phyloP scores from a whole-genome alignment of 1,140 invertebrate species.

The Monochamus saltuarius region DNA sequence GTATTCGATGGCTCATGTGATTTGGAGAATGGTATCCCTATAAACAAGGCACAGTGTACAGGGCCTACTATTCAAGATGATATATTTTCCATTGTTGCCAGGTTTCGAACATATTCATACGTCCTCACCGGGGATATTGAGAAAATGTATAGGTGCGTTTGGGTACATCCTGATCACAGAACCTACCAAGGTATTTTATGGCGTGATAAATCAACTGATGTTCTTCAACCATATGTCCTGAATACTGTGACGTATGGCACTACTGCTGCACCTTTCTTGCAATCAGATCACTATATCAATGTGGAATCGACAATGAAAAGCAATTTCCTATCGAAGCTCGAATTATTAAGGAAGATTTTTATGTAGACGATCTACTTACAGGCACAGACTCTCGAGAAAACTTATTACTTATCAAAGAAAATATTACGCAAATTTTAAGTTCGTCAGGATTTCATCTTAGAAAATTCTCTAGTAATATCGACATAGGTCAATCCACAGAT shows the following conservation, averaged over 20 bases:
- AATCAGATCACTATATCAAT: slow-evolving; percentile 41
- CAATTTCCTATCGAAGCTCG: slow-evolving; percentile 35
- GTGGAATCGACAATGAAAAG: slow-evolving; percentile 32
- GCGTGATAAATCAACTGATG: slow-evolving; percentile 31
- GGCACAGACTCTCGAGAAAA: slow-evolving; percentile 37
- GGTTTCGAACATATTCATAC: slow-evolving; percentile 40
- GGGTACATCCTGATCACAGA: slow-evolving; percentile 36
- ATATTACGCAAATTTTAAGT: slow-evolving; percentile 29
- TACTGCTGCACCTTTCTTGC: slow-evolving; percentile 43
- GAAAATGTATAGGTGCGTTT: slow-evolving; percentile 51
- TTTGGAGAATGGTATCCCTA: slow-evolving; percentile 27
- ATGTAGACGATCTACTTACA: slow-evolving; percentile 27
- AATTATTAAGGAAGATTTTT: slow-evolving; percentile 50
- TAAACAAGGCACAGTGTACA: slow-evolving; percentile 35
- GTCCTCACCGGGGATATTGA: slow-evolving; percentile 48
- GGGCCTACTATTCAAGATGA: slow-evolving; percentile 44
- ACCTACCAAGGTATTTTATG: slow-evolving; percentile 49
- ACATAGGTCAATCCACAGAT: too few relatives aligned
- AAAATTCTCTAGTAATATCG: too few relatives aligned
- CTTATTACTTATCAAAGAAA: slow-evolving; percentile 19
- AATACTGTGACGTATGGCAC: slow-evolving; percentile 48
- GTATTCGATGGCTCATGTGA: slow-evolving; percentile 49
- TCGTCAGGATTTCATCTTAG: slow-evolving; percentile 29
- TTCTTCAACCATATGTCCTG: slow-evolving; percentile 33
- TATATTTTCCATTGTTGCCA: slow-evolving; percentile 40